phyloP scores from a whole-genome alignment of 2,797 vertebrate genomes.

The Gymnothorax javanicus region DNA sequence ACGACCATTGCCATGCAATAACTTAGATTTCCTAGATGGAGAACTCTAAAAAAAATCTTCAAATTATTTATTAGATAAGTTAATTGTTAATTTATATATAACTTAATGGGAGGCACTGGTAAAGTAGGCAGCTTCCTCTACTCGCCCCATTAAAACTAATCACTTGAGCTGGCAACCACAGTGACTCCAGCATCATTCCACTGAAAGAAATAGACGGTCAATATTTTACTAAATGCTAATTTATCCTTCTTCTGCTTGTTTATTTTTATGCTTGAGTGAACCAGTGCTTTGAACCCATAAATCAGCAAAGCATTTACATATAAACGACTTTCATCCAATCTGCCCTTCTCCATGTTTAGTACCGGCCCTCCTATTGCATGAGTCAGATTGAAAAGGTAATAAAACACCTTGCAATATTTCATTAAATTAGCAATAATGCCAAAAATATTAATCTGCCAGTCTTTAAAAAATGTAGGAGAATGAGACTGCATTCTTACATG shows the following conservation, averaged over 20 bases:
- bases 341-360: constrained; percentile 53
- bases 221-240: constrained; percentile 40
- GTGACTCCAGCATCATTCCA: constrained; percentile 21
- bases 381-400: neutral
- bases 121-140: constrained; percentile 15
- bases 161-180: neutral
- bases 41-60: neutral
- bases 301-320: constrained; percentile 28
- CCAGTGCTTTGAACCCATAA: constrained; percentile 54
- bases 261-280: constrained; percentile 54
- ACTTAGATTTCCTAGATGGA: neutral
- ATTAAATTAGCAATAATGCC: neutral
- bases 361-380: neutral
- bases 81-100: neutral
- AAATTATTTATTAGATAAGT: neutral
- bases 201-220: neutral
- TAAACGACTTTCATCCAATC: constrained; percentile 48
- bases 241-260: constrained; percentile 48
- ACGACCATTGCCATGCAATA: neutral
- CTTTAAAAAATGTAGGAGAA: neutral
- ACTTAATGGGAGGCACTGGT: constrained; percentile 13
- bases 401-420: neutral
- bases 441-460: neutral
- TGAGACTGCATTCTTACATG: neutral
- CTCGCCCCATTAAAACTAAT: constrained; percentile 35